Base-by-base conservation (phyloP, 1,140 invertebrate species). In the Drosophila lowei region DNA sequence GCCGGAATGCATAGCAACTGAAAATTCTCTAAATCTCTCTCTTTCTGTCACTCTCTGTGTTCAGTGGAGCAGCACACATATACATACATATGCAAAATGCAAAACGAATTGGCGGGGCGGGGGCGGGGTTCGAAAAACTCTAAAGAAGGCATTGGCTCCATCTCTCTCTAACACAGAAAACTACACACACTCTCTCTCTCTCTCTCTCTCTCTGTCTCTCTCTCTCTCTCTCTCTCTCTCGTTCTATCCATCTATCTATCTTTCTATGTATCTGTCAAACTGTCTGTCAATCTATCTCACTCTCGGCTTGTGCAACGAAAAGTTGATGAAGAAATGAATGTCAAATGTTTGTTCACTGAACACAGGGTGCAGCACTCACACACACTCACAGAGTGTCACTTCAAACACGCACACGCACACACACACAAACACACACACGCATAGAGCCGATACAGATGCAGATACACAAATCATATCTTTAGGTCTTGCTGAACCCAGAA, bases 271-370 rank as follows among this genome's bases (percentile, higher is more conserved):
- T 53, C 50, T 53, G 28, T 53, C 50, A 11, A 34, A 11, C 15
- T 53, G 38, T 38, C 30, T 53, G 50, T 53, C 34, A 56, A 28
- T 13, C 11, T 38, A 38, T 5, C 34, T 38, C 34, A 38, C 11
- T 38, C 34, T 11, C 34, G 11, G 34, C 34, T 38, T 38, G 34
- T 48, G 54, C 42, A 54, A 48, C 28, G 57, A 52, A 65, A 65
- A 47, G 46, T 50, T 47, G 46, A 54, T 71, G 30, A 44, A 58
- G 79, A 81, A 78, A 66, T 66, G 49, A 84, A 83, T 76, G 72
- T 85, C 63, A 85, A 85, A 88, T 78, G 70, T 81, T 86, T 86
- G 81, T 86, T 86, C 81, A 86, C 83, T 86, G 81, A 86, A 86
- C 83, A 86, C 81, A 88, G 83, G 70, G 78, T 75, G 56, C 48